A percentile compares a stretch with the other conserved stretches of the same genome.
These are phyloP conservation scores for Chironomus tepperi DNA, from an alignment of 1,140 invertebrate genomes.

Conservation along the genomic window DNA sequence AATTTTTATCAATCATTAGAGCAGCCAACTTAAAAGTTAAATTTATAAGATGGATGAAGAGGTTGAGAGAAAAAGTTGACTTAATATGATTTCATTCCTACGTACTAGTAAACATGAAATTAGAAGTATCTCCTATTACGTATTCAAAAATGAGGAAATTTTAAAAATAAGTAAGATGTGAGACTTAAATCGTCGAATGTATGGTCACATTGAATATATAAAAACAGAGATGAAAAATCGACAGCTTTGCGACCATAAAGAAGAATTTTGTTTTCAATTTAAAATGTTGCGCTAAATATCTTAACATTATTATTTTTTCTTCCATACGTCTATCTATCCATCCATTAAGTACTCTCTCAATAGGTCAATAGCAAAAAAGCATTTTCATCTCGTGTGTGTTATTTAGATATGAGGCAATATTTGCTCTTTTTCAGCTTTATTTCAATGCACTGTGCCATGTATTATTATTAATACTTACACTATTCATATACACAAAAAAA, in stretches of 20 bases:
- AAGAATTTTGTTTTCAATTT: background rate
- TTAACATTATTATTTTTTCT: background rate
- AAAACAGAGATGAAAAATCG: too few species aligned
- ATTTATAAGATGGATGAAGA: background rate
- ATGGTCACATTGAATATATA: too few species aligned
- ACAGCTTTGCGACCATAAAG: background rate
- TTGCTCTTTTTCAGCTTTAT: background rate
- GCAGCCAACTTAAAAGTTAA: background rate
- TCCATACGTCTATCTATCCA: background rate
- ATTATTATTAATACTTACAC: background rate
- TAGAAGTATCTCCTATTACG: background rate
- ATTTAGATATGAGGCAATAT: background rate
- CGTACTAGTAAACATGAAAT: background rate
- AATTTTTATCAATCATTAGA: background rate
- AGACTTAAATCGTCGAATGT: too few species aligned
- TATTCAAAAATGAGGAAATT: constrained; percentile 14
- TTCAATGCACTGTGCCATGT: constrained; percentile 6
- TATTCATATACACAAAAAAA: background rate
- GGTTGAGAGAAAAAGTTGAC: background rate
- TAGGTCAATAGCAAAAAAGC: constrained; percentile 8
- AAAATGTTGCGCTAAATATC: constrained; percentile 8
- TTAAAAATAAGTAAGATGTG: background rate
- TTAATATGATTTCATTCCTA: too few species aligned
- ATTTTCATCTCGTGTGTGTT: constrained; percentile 5
- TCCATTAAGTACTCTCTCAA: constrained; percentile 12